These are phyloP conservation scores for Pelosia muscerda DNA, from an alignment of 2,888 invertebrate genomes.

Conservation along the genomic window DNA sequence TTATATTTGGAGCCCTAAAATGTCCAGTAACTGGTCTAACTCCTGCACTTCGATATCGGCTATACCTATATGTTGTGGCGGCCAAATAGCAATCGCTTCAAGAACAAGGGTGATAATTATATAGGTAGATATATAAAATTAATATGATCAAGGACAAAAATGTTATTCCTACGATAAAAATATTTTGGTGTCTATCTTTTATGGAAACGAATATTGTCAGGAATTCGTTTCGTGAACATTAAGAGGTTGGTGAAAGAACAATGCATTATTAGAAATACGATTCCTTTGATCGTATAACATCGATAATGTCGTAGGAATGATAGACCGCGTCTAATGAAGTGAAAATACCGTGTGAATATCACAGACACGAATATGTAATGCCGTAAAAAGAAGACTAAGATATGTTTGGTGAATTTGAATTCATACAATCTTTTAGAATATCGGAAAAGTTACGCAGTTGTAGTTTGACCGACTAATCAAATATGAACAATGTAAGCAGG, in stretches of 20 bases:
- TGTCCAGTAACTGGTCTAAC: too few relatives aligned
- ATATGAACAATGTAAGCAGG: not conserved
- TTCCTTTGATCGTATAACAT: conserved; percentile 29
- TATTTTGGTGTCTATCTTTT: not conserved
- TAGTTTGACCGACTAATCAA: not conserved
- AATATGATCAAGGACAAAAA: not conserved
- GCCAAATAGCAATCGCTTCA: too few relatives aligned
- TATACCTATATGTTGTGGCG: too few relatives aligned
- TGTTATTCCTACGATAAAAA: not conserved
- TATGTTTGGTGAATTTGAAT: not conserved
- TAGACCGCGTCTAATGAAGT: conserved; percentile 31
- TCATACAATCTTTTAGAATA: not conserved
- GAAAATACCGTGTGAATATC: conserved; percentile 17
- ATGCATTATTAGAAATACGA: conserved; percentile 37
- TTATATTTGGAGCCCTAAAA: too few relatives aligned
- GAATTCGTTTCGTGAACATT: conserved; percentile 7
- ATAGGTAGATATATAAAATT: not conserved
- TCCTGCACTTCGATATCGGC: too few relatives aligned
- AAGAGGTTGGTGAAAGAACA: conserved; percentile 22
- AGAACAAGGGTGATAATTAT: too few relatives aligned
- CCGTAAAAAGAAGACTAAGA: not conserved
- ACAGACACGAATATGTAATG: not conserved
- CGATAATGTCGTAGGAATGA: conserved; percentile 33
- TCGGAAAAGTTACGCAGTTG: not conserved
- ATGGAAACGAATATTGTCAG: not conserved